Conservation (phyloP, 2,113 vertebrate genomes). For the Todiramphus chloris region DNA sequence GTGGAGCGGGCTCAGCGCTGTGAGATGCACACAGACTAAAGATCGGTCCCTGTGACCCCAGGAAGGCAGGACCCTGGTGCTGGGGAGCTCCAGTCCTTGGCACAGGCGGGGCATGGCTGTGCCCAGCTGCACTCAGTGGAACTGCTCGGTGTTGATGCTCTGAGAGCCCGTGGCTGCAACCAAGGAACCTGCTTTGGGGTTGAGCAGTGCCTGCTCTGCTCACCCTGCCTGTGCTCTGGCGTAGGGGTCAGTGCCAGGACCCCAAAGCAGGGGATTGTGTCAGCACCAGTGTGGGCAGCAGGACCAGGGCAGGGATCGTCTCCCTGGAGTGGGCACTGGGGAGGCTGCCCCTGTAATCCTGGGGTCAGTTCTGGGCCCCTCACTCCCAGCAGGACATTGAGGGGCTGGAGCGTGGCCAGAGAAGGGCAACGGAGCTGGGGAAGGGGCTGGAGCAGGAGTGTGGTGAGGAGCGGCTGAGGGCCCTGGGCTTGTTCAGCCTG, state of each 20-base stretch:
- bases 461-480: too few species aligned
- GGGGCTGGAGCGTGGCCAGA: neutral
- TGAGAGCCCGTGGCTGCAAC: neutral
- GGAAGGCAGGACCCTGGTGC: neutral
- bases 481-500: neutral
- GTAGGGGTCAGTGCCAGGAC: neutral
- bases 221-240: fast-evolving
- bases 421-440: neutral
- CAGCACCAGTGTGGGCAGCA: neutral
- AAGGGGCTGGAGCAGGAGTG: too few species aligned
- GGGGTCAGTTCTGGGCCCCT: neutral
- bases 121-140: fast-evolving
- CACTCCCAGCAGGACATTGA: neutral
- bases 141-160: neutral
- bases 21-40: neutral
- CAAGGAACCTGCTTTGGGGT: fast-evolving
- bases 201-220: fast-evolving
- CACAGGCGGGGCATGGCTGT: neutral
- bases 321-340: neutral
- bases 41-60: neutral
- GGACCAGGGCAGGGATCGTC: neutral
- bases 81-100: neutral
- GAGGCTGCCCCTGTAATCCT: neutral
- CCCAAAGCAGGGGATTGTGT: neutral
- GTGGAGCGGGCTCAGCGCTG: neutral